phyloP scores from a whole-genome alignment of 2,888 invertebrate species.

The Dynastes hyllus region DNA sequence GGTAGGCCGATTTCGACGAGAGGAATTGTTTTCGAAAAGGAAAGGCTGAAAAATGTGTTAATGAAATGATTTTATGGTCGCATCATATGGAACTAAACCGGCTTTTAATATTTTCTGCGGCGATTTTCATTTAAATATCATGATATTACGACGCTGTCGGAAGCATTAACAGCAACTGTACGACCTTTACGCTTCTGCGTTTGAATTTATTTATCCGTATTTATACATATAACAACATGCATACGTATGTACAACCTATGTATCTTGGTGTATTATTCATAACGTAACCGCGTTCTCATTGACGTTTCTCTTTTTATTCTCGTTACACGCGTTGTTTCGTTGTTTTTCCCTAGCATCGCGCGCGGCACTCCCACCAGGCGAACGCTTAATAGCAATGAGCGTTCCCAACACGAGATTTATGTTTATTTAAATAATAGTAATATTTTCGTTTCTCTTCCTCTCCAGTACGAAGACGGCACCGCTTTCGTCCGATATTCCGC shows the following conservation, averaged over 20 bases:
- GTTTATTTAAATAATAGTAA: conserved; percentile 51
- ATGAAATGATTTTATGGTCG: conserved; percentile 11
- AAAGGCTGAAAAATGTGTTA: conserved; percentile 30
- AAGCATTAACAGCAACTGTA: neutral
- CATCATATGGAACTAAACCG: neutral
- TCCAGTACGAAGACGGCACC: conserved; percentile 6
- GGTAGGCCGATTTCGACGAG: conserved; percentile 50
- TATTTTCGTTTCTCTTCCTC: conserved; percentile 38
- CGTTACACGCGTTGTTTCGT: conserved; percentile 45
- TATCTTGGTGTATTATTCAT: conserved; percentile 48
- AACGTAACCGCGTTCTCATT: conserved; percentile 47
- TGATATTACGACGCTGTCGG: neutral
- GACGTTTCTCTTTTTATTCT: conserved; percentile 50
- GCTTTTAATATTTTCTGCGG: conserved; percentile 12
- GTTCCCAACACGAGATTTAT: conserved; percentile 49
- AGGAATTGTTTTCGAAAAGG: conserved; percentile 25
- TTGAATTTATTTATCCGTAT: conserved; percentile 41
- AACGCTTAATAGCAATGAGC: conserved; percentile 47
- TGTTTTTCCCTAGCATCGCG: conserved; percentile 45
- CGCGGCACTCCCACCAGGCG: conserved; percentile 50
- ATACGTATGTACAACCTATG: conserved; percentile 22
- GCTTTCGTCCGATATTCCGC: conserved; percentile 25
- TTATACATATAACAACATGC: conserved; percentile 22
- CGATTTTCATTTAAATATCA: neutral
- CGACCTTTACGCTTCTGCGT: conserved; percentile 17